Percentiles rank a stretch among this genome's conserved stretches.
Conservation (phyloP, 2,113 vertebrate species). For the Myotis brandtii region DNA sequence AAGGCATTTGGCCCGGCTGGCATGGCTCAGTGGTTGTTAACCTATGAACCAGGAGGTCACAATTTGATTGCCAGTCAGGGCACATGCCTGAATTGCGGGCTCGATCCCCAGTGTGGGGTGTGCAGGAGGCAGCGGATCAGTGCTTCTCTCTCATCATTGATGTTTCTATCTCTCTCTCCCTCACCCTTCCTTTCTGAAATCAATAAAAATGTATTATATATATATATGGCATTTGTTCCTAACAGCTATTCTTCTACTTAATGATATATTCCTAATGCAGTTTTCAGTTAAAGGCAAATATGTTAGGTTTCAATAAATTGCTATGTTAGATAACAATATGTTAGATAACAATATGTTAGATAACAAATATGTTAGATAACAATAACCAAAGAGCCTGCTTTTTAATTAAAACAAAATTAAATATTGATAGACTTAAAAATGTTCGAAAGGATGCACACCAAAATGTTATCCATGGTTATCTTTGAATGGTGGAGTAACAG, state of each 20-base stretch:
- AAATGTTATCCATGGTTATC: background rate
- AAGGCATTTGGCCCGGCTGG: background rate
- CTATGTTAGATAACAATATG: background rate
- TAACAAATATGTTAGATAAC: background rate
- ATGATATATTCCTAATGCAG: background rate
- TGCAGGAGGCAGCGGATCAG: too few species aligned
- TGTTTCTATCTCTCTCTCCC: too few species aligned
- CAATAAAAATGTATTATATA: too few species aligned
- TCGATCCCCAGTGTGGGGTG: too few species aligned
- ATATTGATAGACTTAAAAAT: background rate
- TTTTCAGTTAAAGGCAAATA: background rate
- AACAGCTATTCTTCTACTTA: background rate
- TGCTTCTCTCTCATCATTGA: too few species aligned
- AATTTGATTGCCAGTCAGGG: too few species aligned
- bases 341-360: too few species aligned
- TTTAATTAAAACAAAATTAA: conserved; percentile 27
- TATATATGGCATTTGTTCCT: background rate
- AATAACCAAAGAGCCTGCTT: background rate
- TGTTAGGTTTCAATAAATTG: background rate
- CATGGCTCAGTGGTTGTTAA: too few species aligned
- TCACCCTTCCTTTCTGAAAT: too few species aligned
- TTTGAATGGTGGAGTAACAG: background rate
- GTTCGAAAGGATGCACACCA: background rate
- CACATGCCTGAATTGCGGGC: too few species aligned
- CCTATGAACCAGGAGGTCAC: too few species aligned